Evolutionary conservation across 2,888 invertebrate species (phyloP).

Genomic region (Drosophila subquinaria): DNA sequence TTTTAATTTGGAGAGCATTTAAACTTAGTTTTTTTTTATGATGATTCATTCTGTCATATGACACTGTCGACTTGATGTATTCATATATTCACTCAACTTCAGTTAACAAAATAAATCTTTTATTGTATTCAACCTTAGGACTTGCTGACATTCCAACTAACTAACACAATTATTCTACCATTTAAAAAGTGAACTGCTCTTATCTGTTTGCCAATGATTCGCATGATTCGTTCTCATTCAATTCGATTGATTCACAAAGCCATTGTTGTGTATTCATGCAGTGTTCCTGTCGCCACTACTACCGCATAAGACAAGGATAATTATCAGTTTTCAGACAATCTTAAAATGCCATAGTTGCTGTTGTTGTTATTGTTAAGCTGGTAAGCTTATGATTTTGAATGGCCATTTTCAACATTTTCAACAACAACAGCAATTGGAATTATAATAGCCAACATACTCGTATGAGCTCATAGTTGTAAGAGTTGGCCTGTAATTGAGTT

Average conservation of each 20-base stretch:
- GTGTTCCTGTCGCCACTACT: neutral
- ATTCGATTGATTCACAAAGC: neutral
- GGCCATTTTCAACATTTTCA: conserved; percentile 42
- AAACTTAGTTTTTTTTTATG: no score
- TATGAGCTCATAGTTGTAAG: conserved; percentile 51
- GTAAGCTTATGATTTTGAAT: conserved; percentile 49
- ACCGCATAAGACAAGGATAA: conserved; percentile 14
- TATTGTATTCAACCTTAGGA: neutral
- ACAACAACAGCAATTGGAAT: conserved; percentile 1
- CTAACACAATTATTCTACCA: neutral
- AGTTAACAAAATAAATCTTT: neutral
- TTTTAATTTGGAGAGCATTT: no score
- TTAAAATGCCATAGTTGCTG: conserved; percentile 9
- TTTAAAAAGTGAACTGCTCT: neutral
- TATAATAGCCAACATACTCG: conserved; percentile 8
- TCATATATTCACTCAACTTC: neutral
- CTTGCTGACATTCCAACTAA: neutral
- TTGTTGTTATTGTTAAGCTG: conserved; percentile 7
- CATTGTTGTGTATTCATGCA: conserved; percentile 3
- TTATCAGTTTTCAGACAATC: conserved; percentile 27
- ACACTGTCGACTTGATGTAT: no score
- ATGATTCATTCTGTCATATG: no score
- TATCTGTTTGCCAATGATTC: conserved; percentile 4
- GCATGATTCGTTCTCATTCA: neutral
- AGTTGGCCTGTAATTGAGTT: conserved; percentile 71